phyloP scores from a whole-genome alignment of 2,797 vertebrate species.

The Sylvia borin region DNA sequence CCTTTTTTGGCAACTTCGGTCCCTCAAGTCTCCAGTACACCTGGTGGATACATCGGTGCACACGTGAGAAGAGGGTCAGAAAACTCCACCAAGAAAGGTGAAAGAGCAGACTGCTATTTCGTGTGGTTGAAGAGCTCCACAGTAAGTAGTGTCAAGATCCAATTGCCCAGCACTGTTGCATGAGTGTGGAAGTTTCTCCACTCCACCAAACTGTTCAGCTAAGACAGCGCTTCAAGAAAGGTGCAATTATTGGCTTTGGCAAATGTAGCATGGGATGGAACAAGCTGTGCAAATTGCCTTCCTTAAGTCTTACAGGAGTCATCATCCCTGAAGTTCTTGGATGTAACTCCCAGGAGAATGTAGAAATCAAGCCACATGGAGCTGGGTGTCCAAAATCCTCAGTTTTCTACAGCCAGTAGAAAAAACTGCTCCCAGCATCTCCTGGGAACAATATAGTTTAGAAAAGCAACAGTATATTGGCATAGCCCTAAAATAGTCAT shows the following conservation, averaged over 20 bases:
- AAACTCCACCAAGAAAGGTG: not conserved
- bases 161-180: not conserved
- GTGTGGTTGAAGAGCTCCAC: not conserved
- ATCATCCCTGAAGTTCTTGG: not conserved
- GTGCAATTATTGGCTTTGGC: not conserved
- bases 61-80: not conserved
- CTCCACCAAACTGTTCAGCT: not conserved
- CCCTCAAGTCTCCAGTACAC: not conserved
- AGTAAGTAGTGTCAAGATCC: not conserved
- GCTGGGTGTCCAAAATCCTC: not conserved
- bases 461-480: not conserved
- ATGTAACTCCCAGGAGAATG: not conserved
- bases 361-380: not conserved
- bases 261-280: not conserved
- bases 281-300: not conserved
- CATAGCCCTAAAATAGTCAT: not conserved
- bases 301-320: not conserved
- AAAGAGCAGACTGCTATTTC: not conserved
- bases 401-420: not conserved
- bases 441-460: not conserved
- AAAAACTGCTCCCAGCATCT: not conserved
- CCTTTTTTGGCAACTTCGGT: not conserved
- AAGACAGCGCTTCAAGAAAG: not conserved
- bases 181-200: not conserved
- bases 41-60: fast-evolving